Evolutionary conservation across 2,113 vertebrate species (phyloP), one percentile per base, ranked within the genome.

Genomic region (Misgurnus mizolepis): DNA sequence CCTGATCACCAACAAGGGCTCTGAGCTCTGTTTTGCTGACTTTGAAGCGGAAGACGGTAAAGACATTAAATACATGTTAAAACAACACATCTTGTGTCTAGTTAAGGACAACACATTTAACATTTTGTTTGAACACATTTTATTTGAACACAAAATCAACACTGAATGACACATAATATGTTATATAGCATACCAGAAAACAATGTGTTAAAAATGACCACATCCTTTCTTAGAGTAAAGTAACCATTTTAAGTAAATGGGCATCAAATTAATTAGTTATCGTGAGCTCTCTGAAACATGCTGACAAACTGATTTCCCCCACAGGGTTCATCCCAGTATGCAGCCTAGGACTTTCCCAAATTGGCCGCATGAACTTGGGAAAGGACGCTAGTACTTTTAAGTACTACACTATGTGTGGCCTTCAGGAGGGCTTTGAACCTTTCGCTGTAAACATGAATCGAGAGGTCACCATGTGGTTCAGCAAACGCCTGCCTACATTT

Each of bases 381-480:
- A 97, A 94, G 86, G 94, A 99, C 7, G 97, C 97, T 88, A 96
- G 91, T 83, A 96, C 95, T 49, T 98, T 99, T 84, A 99, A 98
- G 81, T 99, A 95, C 88, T 99, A 98, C 56, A 99, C 97, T 67
- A 98, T 98, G 96, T 98, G 95, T 40, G 97, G 97, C 66, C 96
- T 99, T 61, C 97, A 99, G 83, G 97, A 99, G 87, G 97, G 97
- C 82, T 99, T 98, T 80, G 96, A 99, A 84, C 97, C 97, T 76
- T 99, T 97, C 47, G 96, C 95, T 34, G 97, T 99, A 82, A 99
- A 99, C 91, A 99, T 97, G 96, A 98, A 99, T 85, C 90, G 96
- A 84, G 96, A 99, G 4, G 94, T 99, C 80, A 95, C 97, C 43
- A 96, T 99, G 97, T 99, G 97, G 97, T 99, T 98, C 89, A 99